Conservation (phyloP, 2,888 invertebrate species). For the Andrena trimmerana region DNA sequence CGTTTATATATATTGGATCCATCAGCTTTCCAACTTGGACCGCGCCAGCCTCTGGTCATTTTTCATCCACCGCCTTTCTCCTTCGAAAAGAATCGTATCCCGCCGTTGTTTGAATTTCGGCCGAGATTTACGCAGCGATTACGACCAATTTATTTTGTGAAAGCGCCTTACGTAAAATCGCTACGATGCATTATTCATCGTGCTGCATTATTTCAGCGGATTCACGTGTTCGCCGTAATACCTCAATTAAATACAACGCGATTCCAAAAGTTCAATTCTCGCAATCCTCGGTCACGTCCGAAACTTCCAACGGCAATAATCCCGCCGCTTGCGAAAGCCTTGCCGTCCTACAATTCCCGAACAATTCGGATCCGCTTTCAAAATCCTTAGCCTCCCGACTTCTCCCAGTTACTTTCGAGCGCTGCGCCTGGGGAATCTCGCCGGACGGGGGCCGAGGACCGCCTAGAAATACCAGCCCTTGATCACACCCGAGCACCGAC, state of each 20-base stretch:
- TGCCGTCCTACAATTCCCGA: not conserved
- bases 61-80: slow-evolving; percentile 32
- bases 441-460: not conserved
- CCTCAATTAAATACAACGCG: slow-evolving; percentile 31
- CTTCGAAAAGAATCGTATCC: not conserved
- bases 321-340: too few relatives aligned
- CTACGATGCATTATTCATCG: slow-evolving; percentile 54
- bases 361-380: not conserved
- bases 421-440: slow-evolving; percentile 16
- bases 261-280: not conserved
- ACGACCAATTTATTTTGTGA: slow-evolving; percentile 56
- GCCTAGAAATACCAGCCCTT: slow-evolving; percentile 33
- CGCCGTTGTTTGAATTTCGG: slow-evolving; percentile 36
- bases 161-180: slow-evolving; percentile 58
- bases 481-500: slow-evolving; percentile 44
- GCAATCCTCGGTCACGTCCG: slow-evolving; percentile 4
- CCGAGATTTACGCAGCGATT: slow-evolving; percentile 43
- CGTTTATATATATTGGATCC: not conserved
- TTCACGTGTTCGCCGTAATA: slow-evolving; percentile 23
- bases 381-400: not conserved
- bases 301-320: too few relatives aligned
- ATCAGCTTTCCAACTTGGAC: slow-evolving; percentile 17
- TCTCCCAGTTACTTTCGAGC: not conserved
- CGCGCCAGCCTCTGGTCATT: slow-evolving; percentile 1
- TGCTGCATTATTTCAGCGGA: slow-evolving; percentile 32